A percentile compares a stretch with the other conserved stretches of the same genome.
These are phyloP conservation scores for Agelastica alni DNA, from an alignment of 2,888 invertebrate genomes.

Conservation along the genomic window DNA sequence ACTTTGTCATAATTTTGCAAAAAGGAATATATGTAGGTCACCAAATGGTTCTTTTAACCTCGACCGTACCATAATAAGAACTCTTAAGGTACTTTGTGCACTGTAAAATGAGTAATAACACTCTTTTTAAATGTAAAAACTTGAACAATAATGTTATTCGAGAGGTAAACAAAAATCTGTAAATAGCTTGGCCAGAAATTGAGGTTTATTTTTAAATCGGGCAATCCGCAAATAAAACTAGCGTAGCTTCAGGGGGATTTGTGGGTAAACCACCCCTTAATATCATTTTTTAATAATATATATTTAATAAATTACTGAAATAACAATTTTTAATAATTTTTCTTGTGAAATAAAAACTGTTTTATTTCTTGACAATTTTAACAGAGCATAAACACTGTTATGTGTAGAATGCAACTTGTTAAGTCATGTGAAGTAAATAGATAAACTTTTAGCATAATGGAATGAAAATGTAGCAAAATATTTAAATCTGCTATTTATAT, in stretches of 20 bases:
- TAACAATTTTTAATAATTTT: too few relatives aligned
- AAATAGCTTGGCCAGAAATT: conserved; percentile 35
- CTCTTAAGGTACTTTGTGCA: conserved; percentile 16
- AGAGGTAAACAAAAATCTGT: conserved; percentile 36
- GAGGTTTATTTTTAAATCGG: conserved; percentile 33
- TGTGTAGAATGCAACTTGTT: too few relatives aligned
- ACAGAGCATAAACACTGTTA: too few relatives aligned
- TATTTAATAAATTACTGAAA: too few relatives aligned
- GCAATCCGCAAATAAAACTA: conserved; percentile 19
- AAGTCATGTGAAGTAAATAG: too few relatives aligned
- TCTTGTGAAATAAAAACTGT: too few relatives aligned
- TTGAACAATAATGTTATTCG: conserved; percentile 23
- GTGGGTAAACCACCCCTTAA: too few relatives aligned
- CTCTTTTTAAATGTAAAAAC: conserved; percentile 21
- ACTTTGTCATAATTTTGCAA: conserved; percentile 22
- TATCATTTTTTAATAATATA: too few relatives aligned
- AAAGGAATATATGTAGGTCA: conserved; percentile 34
- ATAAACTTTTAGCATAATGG: too few relatives aligned
- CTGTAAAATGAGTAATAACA: conserved; percentile 20
- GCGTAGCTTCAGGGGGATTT: background rate
- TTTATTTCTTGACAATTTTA: too few relatives aligned
- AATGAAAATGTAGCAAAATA: too few relatives aligned
- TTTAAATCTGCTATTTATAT: too few relatives aligned
- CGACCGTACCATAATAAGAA: conserved; percentile 33
- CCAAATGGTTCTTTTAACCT: conserved; percentile 35